Evolutionary conservation across 2,797 vertebrate species (phyloP).

Genomic region (Myotis planiceps): DNA sequence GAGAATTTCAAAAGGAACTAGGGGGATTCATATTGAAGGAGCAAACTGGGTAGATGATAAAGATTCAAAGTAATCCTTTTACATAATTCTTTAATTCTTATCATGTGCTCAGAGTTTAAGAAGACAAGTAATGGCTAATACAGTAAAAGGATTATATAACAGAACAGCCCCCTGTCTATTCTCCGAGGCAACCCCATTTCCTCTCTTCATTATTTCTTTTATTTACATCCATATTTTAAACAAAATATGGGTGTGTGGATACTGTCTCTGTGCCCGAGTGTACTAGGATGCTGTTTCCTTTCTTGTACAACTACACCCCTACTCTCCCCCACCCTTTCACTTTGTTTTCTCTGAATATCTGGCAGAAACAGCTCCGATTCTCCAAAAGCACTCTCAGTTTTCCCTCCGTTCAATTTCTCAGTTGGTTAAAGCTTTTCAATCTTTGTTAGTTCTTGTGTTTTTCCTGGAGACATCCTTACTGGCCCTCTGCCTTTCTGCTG

Average conservation of each 20-base stretch:
- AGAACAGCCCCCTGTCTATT: neutral
- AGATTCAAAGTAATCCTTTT: neutral
- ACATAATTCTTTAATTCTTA: neutral
- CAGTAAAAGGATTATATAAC: neutral
- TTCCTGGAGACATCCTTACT: neutral
- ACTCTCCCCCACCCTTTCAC: too few relatives aligned
- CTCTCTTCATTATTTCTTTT: neutral
- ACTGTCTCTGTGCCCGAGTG: neutral
- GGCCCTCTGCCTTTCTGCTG: neutral
- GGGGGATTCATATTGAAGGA: neutral
- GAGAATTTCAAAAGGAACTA: neutral
- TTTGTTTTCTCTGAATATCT: neutral
- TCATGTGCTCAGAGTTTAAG: neutral
- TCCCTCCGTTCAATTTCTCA: neutral
- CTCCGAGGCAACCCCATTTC: neutral
- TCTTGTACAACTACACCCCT: neutral
- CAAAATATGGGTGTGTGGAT: neutral
- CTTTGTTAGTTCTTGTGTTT: neutral
- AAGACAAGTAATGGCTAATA: neutral
- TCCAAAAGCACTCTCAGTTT: neutral
- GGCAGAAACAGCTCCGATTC: neutral
- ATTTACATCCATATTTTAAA: neutral
- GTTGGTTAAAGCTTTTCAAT: neutral
- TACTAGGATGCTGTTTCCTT: neutral
- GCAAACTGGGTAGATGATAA: neutral